phyloP scores from a whole-genome alignment of 2,113 vertebrate genomes.

The Trogon surrucura region DNA sequence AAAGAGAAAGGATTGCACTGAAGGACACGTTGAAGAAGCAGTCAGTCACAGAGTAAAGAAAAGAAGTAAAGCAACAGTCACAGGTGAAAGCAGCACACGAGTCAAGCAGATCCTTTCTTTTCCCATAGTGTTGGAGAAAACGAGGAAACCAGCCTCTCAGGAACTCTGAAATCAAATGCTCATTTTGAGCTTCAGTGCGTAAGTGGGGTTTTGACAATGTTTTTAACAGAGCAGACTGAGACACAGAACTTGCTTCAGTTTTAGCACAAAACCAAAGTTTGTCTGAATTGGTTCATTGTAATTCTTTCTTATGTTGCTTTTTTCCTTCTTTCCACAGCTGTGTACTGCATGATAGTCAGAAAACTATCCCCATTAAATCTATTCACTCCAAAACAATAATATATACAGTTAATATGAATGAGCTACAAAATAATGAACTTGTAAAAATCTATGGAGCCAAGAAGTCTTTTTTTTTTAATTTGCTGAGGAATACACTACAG shows the following conservation, averaged over 20 bases:
- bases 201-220: not conserved
- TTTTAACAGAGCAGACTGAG: not conserved
- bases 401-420: not conserved
- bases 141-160: not conserved
- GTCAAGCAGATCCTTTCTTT: not conserved
- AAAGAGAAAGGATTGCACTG: not conserved
- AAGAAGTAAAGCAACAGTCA: not conserved
- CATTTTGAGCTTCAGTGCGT: not conserved
- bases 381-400: not conserved
- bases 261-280: not conserved
- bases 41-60: not conserved
- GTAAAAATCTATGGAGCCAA: not conserved
- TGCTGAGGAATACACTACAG: not conserved
- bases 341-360: not conserved
- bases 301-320: not conserved
- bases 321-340: not conserved
- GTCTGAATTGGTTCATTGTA: not conserved
- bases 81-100: not conserved
- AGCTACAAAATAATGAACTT: constrained; percentile 10
- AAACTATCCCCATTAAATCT: not conserved
- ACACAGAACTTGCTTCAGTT: not conserved
- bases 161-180: not conserved
- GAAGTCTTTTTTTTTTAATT: constrained; percentile 5
- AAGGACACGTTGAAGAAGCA: not conserved
- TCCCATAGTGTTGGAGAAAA: not conserved